Evolutionary conservation across 2,888 invertebrate species (phyloP), one percentile per base, ranked within the genome.

Genomic region (Erannis defoliaria): DNA sequence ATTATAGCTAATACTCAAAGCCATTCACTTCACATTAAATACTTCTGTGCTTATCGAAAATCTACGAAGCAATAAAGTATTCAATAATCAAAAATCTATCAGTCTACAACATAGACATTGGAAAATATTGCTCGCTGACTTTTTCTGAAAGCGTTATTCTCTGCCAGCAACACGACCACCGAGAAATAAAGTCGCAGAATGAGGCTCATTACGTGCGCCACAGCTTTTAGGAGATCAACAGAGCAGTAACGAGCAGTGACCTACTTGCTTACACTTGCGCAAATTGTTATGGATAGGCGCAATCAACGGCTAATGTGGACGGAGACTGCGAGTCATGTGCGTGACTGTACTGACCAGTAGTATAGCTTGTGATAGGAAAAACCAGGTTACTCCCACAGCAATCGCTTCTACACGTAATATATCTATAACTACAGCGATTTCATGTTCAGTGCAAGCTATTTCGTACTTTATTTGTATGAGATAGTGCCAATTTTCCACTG

Each of bases 221-320:
- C 42, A 40, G 50, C 43, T 40, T 54, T 42, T 19, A 35, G 14
- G 49, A 26, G 54, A 50, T 55, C 55, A 60, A 37, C 49, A 46
- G 38, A 12, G 37, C 42, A 37, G 48, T 58, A 57, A 53, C 48
- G 16, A 49, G 29, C 37, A 31, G 26, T 54, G 51, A 56, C 62
- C 64, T 55, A 59, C 40, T 63, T 59, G 51, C 45, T 23, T 50
- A 62, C 55, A 38, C 57, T 51, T 46, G 45, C 40, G 57, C 51
- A 56, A 62, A 66, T 64, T 62, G 60, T 64, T 66, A 68, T 51
- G 57, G 56, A 64, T 64, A 57, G 58, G 29, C 42, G 66, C 50
- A 61, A 62, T 68, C 66, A 64, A 62, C 62, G 26, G 58, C 57
- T 62, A 63, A 68, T 66, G 62, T 54, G 64, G 48, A 37, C 45